phyloP scores from a whole-genome alignment of 2,113 vertebrate genomes.

The Mormyrus iriodes region DNA sequence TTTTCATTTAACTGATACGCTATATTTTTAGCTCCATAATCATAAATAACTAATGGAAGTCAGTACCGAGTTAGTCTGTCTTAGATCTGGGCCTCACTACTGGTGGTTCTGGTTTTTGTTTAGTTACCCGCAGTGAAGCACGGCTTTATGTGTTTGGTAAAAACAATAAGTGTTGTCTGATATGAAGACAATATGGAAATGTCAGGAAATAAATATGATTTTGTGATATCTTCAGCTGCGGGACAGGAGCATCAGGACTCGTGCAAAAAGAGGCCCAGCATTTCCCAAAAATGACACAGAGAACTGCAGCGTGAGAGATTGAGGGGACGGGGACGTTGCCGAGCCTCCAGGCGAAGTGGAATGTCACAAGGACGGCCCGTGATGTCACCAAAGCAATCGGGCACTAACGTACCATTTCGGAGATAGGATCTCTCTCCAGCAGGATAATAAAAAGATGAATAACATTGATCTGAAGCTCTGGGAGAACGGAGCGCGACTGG shows the following conservation, averaged over 20 bases:
- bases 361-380: neutral
- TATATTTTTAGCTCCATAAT: neutral
- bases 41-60: neutral
- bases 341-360: neutral
- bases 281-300: neutral
- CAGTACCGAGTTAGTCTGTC: neutral
- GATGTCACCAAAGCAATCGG: slow-evolving; percentile 6
- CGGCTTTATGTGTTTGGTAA: neutral
- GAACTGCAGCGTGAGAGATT: neutral
- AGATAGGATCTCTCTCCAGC: slow-evolving; percentile 10
- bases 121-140: neutral
- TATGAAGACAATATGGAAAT: neutral
- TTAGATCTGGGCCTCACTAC: neutral
- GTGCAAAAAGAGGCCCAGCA: neutral
- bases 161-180: neutral
- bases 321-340: neutral
- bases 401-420: neutral
- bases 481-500: neutral
- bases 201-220: neutral
- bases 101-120: neutral
- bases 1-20: neutral
- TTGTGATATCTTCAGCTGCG: neutral
- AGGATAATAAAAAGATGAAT: slow-evolving; percentile 1
- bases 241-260: neutral
- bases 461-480: slow-evolving; percentile 10